Conservation (phyloP, 2,113 vertebrate species). For the Raja brachyura region DNA sequence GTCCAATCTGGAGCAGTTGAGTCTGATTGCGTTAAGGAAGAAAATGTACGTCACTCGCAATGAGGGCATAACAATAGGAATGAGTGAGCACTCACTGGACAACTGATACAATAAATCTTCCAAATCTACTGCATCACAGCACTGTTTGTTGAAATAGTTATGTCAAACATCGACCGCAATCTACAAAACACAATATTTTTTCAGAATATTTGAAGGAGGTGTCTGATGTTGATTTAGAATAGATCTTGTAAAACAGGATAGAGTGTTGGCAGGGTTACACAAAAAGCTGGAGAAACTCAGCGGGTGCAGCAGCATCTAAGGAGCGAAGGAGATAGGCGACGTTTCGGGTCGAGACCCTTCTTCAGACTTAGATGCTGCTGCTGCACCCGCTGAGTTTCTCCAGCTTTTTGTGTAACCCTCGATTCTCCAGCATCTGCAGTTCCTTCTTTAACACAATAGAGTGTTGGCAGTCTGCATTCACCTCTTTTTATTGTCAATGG, state of each 20-base stretch:
- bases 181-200: background rate
- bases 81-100: background rate
- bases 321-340: too few relatives aligned
- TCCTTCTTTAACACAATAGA: too few relatives aligned
- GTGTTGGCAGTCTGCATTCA: background rate
- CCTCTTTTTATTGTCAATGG: background rate
- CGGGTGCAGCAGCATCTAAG: too few relatives aligned
- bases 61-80: background rate
- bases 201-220: background rate
- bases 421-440: too few relatives aligned
- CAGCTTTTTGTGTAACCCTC: too few relatives aligned
- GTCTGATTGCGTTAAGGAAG: background rate
- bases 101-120: background rate
- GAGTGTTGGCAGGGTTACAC: too few relatives aligned
- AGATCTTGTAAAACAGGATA: background rate
- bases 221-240: background rate
- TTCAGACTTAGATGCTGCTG: too few relatives aligned
- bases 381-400: too few relatives aligned
- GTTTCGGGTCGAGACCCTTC: too few relatives aligned
- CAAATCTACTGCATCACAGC: background rate
- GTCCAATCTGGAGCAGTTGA: background rate
- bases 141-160: background rate
- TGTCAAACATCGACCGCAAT: background rate
- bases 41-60: background rate
- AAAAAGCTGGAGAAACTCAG: too few relatives aligned